Base-by-base conservation (phyloP, 2,888 invertebrate genomes). In the Eristalis intricaria region DNA sequence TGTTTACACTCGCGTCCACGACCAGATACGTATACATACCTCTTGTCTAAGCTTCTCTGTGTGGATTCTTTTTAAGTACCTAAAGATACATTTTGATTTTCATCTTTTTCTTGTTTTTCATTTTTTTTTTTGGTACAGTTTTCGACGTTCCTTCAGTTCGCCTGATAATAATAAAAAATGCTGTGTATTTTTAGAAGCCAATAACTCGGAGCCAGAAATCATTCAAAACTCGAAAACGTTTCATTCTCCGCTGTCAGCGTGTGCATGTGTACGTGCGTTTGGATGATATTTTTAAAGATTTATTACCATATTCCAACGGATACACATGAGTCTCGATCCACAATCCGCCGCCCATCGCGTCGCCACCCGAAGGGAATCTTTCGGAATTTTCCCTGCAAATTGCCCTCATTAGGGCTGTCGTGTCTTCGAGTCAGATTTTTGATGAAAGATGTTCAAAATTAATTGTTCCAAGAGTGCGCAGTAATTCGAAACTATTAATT, bases 401-500 rank as follows among this genome's bases (percentile, higher is more conserved):
- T 50, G 50, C 50, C 50, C 50, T 50, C 50, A 50, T 50, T 50
- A 50, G 50, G 50, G 19, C 50, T 19, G 19, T 19, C 50, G 19
- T 50, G 50, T 38, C 38, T 32, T 43, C 43, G 15, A 10, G 19
- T 0, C 8, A 19, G 19, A 10, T 1, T 32, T 50, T 87, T 87
- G 87, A 87, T 76, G 84, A 87, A 84, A 84, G 43, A 84, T 38
- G 19, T 7, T 50, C 19, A 60, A 71, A 58, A 84, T 83, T 84
- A 84, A 87, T 87, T 87, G 71, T 73, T 71, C 61, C 58, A 71
- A 79, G 76, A 84, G 79, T 87, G 84, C 68, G 73, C 79, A 83
- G 79, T 84, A 87, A 87, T 87, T 87, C 58, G 73, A 87, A 84
- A 70, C 84, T 79, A 87, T 87, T 87, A 84, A 87, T 87, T 79